Conservation (phyloP, 2,113 vertebrate species). For the Hemicordylus capensis region DNA sequence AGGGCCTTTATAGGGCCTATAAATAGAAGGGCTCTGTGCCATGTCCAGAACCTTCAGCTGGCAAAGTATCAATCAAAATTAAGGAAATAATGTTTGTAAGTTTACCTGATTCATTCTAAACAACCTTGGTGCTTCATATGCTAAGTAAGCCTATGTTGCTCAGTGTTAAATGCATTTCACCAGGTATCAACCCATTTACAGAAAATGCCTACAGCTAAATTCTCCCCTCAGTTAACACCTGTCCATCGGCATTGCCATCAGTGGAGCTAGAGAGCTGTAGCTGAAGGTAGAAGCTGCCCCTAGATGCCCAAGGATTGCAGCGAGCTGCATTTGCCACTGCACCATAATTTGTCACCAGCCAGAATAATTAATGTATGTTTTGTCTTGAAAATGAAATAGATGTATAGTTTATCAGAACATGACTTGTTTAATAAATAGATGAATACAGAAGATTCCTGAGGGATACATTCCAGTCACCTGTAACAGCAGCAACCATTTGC, state of each 20-base stretch:
- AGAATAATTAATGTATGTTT: slow-evolving; percentile 72
- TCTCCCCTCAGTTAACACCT: slow-evolving; percentile 68
- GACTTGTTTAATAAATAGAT: slow-evolving; percentile 72
- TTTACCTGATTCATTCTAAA: neutral
- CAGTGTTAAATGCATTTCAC: slow-evolving; percentile 52
- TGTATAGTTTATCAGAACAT: slow-evolving; percentile 66
- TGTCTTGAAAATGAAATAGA: slow-evolving; percentile 52
- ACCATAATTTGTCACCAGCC: slow-evolving; percentile 52
- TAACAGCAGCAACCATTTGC: slow-evolving; percentile 56
- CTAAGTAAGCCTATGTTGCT: slow-evolving; percentile 40
- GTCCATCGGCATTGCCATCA: slow-evolving; percentile 67
- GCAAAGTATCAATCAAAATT: neutral
- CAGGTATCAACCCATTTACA: slow-evolving; percentile 52
- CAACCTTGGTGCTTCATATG: slow-evolving; percentile 35
- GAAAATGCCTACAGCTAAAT: slow-evolving; percentile 65
- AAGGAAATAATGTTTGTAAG: neutral
- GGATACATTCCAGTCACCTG: slow-evolving; percentile 63
- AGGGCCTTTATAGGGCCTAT: neutral
- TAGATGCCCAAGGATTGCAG: slow-evolving; percentile 54
- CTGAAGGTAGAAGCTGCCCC: slow-evolving; percentile 67
- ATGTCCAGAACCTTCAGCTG: neutral
- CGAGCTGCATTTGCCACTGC: slow-evolving; percentile 58
- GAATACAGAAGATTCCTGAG: slow-evolving; percentile 67
- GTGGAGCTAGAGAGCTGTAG: slow-evolving; percentile 63
- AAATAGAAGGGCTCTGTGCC: too few species aligned